Conservation (phyloP, 2,113 vertebrate genomes). For the Tetraodon nigroviridis region DNA sequence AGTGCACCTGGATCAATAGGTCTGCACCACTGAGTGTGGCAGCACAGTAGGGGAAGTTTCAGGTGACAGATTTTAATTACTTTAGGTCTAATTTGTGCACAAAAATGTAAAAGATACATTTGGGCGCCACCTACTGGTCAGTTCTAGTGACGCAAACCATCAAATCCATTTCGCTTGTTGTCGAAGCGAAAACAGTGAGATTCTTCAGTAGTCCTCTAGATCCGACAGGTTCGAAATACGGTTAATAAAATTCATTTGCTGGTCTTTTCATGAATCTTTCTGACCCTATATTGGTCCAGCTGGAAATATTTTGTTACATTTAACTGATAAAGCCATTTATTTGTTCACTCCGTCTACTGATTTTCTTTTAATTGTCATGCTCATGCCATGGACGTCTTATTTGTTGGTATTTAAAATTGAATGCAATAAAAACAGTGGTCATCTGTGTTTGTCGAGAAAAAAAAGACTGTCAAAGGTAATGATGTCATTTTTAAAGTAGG, state of each 20-base stretch:
- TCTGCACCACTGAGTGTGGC: too few species aligned
- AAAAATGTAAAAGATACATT: neutral
- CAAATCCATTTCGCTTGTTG: neutral
- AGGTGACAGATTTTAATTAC: too few species aligned
- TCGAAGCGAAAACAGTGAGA: neutral
- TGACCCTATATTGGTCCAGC: too few species aligned
- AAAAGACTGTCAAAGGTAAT: neutral
- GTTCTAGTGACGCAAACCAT: neutral
- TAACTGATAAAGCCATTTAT: too few species aligned
- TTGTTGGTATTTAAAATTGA: neutral
- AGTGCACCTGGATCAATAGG: too few species aligned
- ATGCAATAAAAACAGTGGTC: neutral
- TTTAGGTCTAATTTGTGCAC: too few species aligned
- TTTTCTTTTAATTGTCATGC: too few species aligned
- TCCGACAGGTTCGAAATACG: too few species aligned
- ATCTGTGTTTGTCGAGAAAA: neutral
- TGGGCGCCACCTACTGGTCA: neutral
- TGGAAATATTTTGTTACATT: too few species aligned
- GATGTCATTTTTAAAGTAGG: neutral
- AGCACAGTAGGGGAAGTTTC: too few species aligned
- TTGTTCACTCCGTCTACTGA: too few species aligned
- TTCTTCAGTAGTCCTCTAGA: neutral
- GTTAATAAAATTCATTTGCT: neutral
- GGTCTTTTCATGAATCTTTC: constrained; percentile 4
- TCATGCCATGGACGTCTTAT: too few species aligned